phyloP scores from a whole-genome alignment of 2,888 invertebrate species.

The Serripes groenlandicus region DNA sequence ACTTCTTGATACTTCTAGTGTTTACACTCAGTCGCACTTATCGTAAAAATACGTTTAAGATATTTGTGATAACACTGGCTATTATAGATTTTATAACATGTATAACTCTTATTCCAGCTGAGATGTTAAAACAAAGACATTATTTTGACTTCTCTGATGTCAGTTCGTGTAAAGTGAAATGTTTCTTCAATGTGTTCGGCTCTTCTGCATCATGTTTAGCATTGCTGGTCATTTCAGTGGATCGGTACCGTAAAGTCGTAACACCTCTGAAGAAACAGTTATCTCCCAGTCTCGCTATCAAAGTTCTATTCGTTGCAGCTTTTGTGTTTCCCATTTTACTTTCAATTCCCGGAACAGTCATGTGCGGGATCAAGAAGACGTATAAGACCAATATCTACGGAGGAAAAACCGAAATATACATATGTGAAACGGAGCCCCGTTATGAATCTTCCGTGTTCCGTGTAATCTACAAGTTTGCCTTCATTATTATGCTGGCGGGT shows the following conservation, averaged over 20 bases:
- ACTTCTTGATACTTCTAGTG: constrained; percentile 53
- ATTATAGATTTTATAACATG: constrained; percentile 62
- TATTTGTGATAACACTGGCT: constrained; percentile 60
- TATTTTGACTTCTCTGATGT: constrained; percentile 55
- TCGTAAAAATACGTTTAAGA: constrained; percentile 57
- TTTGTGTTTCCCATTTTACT: constrained; percentile 44
- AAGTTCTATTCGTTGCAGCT: constrained; percentile 39
- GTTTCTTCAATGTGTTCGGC: constrained; percentile 63
- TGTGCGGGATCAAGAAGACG: constrained; percentile 57
- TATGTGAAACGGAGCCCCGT: constrained; percentile 52
- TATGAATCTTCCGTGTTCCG: constrained; percentile 49
- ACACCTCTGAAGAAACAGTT: constrained; percentile 60
- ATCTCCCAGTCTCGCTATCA: constrained; percentile 43
- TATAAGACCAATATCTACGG: constrained; percentile 53
- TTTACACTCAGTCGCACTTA: constrained; percentile 59
- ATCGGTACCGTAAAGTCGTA: constrained; percentile 57
- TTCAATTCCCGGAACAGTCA: constrained; percentile 56
- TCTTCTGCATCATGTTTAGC: constrained; percentile 57
- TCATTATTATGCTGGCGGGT: constrained; percentile 44
- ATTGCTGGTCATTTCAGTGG: constrained; percentile 56
- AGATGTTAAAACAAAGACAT: constrained; percentile 61
- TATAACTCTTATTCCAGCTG: constrained; percentile 57
- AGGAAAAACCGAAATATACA: constrained; percentile 45
- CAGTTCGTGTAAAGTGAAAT: constrained; percentile 55
- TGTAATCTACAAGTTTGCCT: constrained; percentile 49